Evolutionary conservation across 2,113 vertebrate species (phyloP).

Genomic region (Sakesphorus luctuosus): DNA sequence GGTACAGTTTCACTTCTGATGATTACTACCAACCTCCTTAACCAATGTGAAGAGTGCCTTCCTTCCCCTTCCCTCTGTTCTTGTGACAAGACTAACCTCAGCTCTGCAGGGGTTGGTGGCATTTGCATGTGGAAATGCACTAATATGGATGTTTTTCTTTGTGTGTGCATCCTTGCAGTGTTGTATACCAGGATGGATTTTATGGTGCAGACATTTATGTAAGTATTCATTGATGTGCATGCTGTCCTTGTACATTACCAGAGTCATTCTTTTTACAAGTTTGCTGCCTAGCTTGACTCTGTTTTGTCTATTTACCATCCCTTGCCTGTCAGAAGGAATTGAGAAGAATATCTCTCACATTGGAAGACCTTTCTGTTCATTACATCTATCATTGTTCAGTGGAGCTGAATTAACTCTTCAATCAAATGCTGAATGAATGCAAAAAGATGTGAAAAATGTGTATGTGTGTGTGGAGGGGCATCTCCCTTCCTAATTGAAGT

Average conservation of each 20-base stretch:
- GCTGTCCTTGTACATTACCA: slow-evolving; percentile 69
- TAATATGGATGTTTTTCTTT: slow-evolving; percentile 90
- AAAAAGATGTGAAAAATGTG: slow-evolving; percentile 20
- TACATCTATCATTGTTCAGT: slow-evolving; percentile 40
- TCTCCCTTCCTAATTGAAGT: not conserved
- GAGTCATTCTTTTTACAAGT: slow-evolving; percentile 79
- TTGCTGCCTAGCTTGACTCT: slow-evolving; percentile 69
- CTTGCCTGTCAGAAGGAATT: slow-evolving; percentile 52
- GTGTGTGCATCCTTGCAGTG: slow-evolving; percentile 91
- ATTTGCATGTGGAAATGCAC: slow-evolving; percentile 89
- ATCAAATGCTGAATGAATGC: slow-evolving; percentile 43
- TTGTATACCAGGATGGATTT: slow-evolving; percentile 99
- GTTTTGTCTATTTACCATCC: slow-evolving; percentile 49
- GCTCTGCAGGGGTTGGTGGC: slow-evolving; percentile 75
- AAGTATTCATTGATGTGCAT: slow-evolving; percentile 91
- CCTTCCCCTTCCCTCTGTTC: slow-evolving; percentile 42
- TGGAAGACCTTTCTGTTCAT: slow-evolving; percentile 55
- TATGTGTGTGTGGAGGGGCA: not conserved
- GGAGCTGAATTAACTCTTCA: slow-evolving; percentile 45
- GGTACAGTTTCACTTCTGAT: not conserved
- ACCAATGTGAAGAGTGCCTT: slow-evolving; percentile 60
- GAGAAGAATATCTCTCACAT: slow-evolving; percentile 26
- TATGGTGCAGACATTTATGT: slow-evolving; percentile 99
- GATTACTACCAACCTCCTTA: slow-evolving; percentile 70
- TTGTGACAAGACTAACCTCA: slow-evolving; percentile 78